phyloP scores from a whole-genome alignment of 1,140 invertebrate species.

The Trypoxylus dichotomus region DNA sequence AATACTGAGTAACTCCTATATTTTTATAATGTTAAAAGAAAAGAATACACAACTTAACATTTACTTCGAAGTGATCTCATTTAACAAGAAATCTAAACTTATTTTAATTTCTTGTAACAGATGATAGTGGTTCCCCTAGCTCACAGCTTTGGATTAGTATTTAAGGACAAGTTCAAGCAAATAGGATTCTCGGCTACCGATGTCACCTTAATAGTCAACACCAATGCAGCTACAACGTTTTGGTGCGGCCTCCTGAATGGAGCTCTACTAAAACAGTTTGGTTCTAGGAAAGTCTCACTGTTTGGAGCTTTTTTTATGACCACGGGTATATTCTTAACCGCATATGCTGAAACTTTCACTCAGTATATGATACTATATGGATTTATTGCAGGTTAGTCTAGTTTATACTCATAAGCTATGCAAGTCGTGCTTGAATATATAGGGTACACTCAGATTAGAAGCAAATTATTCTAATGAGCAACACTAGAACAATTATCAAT shows the following conservation, averaged over 20 bases:
- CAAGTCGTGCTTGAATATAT: too few species aligned
- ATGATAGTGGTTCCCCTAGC: constrained; percentile 62
- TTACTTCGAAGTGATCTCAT: too few species aligned
- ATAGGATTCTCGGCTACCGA: constrained; percentile 63
- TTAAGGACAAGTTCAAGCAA: constrained; percentile 61
- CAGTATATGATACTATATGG: constrained; percentile 65
- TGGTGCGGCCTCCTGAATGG: constrained; percentile 65
- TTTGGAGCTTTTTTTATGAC: constrained; percentile 59
- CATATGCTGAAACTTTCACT: constrained; percentile 61
- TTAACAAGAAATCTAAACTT: not conserved
- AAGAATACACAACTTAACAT: not conserved
- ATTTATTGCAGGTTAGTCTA: constrained; percentile 57
- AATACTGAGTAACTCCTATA: too few species aligned
- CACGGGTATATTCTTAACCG: constrained; percentile 59
- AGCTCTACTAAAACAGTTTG: constrained; percentile 64
- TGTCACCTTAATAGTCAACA: constrained; percentile 67
- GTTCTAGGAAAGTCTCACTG: constrained; percentile 65
- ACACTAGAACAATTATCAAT: too few species aligned
- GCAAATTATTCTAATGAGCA: too few species aligned
- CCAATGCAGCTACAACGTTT: constrained; percentile 64
- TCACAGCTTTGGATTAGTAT: constrained; percentile 68
- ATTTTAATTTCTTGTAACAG: constrained; percentile 50
- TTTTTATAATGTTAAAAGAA: too few species aligned
- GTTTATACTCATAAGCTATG: too few species aligned
- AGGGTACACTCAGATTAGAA: too few species aligned